A percentile compares a stretch with the other conserved stretches of the same genome.
phyloP scores from a whole-genome alignment of 2,113 vertebrate species.

The Nothoprocta perdicaria region DNA sequence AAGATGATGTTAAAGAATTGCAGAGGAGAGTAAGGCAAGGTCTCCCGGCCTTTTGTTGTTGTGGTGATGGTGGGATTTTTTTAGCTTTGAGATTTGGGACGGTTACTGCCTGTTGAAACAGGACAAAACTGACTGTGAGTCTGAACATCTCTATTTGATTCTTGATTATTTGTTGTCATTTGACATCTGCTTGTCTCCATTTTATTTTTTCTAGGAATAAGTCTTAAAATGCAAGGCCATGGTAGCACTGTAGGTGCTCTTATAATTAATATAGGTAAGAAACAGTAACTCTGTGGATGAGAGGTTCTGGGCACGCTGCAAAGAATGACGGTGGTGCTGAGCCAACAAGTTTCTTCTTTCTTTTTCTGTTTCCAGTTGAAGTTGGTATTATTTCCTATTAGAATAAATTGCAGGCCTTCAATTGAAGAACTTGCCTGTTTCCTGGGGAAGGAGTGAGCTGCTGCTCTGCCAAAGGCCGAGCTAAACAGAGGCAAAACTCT shows the following conservation, averaged over 20 bases:
- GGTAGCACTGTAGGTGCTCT: neutral
- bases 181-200: neutral
- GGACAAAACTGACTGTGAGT: neutral
- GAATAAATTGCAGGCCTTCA: constrained; percentile 11
- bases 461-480: constrained; percentile 42
- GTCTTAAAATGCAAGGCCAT: neutral
- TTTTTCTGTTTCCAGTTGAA: constrained; percentile 28
- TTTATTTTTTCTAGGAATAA: neutral
- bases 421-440: constrained; percentile 45
- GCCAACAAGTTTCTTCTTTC: constrained; percentile 4
- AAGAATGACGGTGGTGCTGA: neutral
- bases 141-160: neutral
- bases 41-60: neutral
- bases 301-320: neutral
- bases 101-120: neutral
- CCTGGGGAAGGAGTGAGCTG: constrained; percentile 61
- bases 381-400: constrained; percentile 63
- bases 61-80: neutral
- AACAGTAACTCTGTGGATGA: neutral
- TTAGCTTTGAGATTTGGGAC: neutral
- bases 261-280: neutral
- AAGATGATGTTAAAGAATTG: neutral
- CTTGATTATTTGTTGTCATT: neutral
- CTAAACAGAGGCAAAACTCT: constrained; percentile 18
- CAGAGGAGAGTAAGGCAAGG: neutral